Base-by-base conservation (phyloP, 2,797 vertebrate species). In the Galagoides demidoff region DNA sequence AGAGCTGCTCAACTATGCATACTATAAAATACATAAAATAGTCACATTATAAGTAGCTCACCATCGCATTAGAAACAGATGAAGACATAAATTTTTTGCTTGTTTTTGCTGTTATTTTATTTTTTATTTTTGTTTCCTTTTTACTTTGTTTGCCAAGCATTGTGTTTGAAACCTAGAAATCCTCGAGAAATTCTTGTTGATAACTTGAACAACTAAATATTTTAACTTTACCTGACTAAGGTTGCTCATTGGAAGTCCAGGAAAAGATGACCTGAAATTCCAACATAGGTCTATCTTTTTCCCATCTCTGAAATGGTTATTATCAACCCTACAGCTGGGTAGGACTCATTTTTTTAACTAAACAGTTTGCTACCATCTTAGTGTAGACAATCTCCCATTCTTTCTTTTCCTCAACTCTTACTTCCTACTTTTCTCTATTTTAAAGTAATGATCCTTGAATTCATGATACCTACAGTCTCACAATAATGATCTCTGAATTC, bases 401-500 rank as follows among this genome's bases (percentile, higher is more conserved):
- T 89, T 85, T 66, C 27, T 90, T 71, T 88, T 49, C 74, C 19
- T 95, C 29, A 71, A 63, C 66, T 87, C 55, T 74, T 7, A 86
- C 77, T 68, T 77, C n/a, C 23, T 90, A 55, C 20, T 88, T 91
- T 95, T 85, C 39, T 55, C 31, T 57, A 92, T 29, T 85, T 85
- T 31, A 68, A 74, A 37, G 55, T 95, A 96, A 97, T 89, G 95
- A 95, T 92, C 84, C 89, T 81, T 83, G 74, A 94, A 94, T 95
- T 97, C 17, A n/a, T 92, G 95, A 92, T 14, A 90, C 81, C 70
- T 96, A 52, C 55, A 84, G 66, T 79, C 19, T 96, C 79, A 94
- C 86, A 64, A 77, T 94, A 97, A 97, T 97, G 96, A 95, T 59
- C 78, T 93, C 52, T 77, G 79, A 86, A 93, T 95, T 96, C 22